Percentiles rank a stretch among this genome's conserved stretches.
phyloP scores from a whole-genome alignment of 2,888 invertebrate species.

The Sinohyriopsis cumingii region DNA sequence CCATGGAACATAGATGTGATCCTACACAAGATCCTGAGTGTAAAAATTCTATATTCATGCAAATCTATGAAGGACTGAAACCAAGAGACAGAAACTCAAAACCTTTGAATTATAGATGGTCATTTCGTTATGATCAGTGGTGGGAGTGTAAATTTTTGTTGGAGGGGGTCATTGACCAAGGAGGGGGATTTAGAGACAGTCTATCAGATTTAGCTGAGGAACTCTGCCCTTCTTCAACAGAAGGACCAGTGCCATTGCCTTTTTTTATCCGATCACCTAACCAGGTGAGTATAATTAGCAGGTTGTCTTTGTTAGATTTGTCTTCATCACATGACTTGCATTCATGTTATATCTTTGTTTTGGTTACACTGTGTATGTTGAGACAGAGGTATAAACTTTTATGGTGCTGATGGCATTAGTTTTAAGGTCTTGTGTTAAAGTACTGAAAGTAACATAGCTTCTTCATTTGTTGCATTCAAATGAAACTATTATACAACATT shows the following conservation, averaged over 20 bases:
- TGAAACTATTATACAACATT: no score
- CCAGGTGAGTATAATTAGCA: slow-evolving; percentile 55
- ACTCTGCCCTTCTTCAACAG: slow-evolving; percentile 66
- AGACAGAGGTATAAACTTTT: background rate
- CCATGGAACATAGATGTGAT: slow-evolving; percentile 67
- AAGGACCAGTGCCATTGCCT: slow-evolving; percentile 64
- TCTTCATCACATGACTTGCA: background rate
- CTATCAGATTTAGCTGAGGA: slow-evolving; percentile 71
- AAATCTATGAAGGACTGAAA: slow-evolving; percentile 69
- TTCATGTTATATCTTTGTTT: background rate
- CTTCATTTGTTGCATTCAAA: no score
- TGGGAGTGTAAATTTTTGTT: slow-evolving; percentile 72
- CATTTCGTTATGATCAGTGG: slow-evolving; percentile 69
- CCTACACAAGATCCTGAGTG: slow-evolving; percentile 61
- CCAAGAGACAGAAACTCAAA: slow-evolving; percentile 61
- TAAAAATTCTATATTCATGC: slow-evolving; percentile 68
- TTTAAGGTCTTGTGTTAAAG: background rate
- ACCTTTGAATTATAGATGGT: slow-evolving; percentile 69
- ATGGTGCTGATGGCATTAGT: background rate
- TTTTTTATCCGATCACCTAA: slow-evolving; percentile 70
- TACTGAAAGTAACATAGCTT: no score
- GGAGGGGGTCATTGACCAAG: slow-evolving; percentile 72
- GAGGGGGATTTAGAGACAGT: slow-evolving; percentile 72
- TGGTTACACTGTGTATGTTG: slow-evolving; percentile 1
- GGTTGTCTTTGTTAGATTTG: no score